These are phyloP conservation scores for Tenualosa ilisha DNA, from an alignment of 2,797 vertebrate species.

Conservation along the genomic window DNA sequence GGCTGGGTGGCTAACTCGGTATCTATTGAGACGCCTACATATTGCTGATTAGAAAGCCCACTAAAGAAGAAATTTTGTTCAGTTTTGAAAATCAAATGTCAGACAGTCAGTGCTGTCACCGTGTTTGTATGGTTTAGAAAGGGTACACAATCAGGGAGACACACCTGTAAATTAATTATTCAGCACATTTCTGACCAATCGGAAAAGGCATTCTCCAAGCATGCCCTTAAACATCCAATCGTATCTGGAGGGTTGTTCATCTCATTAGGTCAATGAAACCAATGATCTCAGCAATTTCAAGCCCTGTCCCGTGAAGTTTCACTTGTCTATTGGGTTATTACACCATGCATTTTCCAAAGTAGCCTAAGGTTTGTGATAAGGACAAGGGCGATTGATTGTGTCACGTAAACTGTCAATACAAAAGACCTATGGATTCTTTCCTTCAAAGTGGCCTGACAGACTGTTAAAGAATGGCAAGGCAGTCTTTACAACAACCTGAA, in stretches of 20 bases:
- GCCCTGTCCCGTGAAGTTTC: background rate
- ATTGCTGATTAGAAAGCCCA: background rate
- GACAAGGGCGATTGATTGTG: background rate
- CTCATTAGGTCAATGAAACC: constrained; percentile 27
- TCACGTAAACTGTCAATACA: background rate
- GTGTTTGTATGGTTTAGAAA: background rate
- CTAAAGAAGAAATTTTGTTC: background rate
- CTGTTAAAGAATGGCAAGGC: no score
- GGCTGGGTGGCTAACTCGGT: background rate
- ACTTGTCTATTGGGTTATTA: background rate
- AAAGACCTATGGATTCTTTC: background rate
- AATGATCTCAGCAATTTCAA: constrained; percentile 22
- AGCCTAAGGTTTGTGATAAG: background rate
- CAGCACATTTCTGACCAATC: background rate
- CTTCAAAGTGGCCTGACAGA: no score
- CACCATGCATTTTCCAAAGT: background rate
- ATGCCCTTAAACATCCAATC: background rate
- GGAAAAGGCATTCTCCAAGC: background rate
- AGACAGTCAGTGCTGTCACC: background rate
- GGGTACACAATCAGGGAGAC: background rate
- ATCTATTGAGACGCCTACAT: background rate
- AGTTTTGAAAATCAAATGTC: background rate
- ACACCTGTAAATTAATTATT: constrained; percentile 12
- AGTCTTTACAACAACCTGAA: no score
- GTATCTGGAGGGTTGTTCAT: background rate